Evolutionary conservation across 2,888 invertebrate species (phyloP).

Genomic region (Chloroclystis v-ata): DNA sequence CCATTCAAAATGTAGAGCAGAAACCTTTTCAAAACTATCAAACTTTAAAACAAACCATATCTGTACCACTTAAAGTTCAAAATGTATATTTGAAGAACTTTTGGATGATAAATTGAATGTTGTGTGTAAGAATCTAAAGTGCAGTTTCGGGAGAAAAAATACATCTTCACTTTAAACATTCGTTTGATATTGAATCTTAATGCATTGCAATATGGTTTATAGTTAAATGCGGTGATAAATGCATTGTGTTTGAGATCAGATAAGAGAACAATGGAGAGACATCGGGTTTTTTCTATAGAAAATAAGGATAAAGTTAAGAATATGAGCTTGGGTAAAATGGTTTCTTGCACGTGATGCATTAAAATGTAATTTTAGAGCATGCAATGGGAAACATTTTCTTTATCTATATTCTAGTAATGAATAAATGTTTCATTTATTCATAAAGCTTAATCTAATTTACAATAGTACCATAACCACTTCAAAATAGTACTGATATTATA

Average conservation of each 20-base stretch:
- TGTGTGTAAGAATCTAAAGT: conserved; percentile 15
- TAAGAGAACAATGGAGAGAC: conserved; percentile 19
- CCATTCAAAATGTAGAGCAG: conserved; percentile 44
- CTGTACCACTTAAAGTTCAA: too few species aligned
- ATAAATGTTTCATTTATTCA: too few species aligned
- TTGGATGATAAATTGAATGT: conserved; percentile 13
- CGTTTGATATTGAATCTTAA: conserved; percentile 7
- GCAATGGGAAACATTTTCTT: too few species aligned
- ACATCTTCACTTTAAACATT: conserved; percentile 10
- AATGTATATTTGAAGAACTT: conserved; percentile 7
- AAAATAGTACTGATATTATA: too few species aligned
- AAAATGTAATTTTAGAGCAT: not conserved
- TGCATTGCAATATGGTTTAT: conserved; percentile 3
- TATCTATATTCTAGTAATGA: too few species aligned
- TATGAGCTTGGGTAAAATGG: conserved; percentile 10
- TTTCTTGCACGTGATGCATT: conserved; percentile 11
- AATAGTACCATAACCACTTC: too few species aligned
- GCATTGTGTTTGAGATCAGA: conserved; percentile 46
- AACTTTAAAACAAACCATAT: too few species aligned
- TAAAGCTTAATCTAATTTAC: too few species aligned
- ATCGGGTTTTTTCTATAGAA: conserved; percentile 18
- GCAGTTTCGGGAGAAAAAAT: conserved; percentile 15
- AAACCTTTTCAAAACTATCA: conserved; percentile 29
- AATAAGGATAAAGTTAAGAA: conserved; percentile 18
- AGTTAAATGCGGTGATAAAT: conserved; percentile 25